Base-by-base conservation (phyloP, 2,888 invertebrate species). In the Andrena trimmerana region DNA sequence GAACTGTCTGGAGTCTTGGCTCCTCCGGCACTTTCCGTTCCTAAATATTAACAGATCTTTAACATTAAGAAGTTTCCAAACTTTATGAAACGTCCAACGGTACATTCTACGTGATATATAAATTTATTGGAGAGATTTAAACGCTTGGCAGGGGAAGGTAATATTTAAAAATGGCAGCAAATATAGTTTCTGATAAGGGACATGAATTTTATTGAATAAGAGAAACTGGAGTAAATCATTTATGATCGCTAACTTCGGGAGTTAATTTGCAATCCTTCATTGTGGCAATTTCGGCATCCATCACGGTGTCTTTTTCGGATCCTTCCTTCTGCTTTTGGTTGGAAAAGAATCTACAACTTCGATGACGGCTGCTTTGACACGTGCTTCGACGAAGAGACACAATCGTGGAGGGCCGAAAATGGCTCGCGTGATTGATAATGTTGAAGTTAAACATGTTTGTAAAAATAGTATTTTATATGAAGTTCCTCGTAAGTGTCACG, bases 1-100 rank as follows among this genome's bases (percentile, higher is more conserved):
- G 90, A 36, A 93, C 86, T n/a, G 67, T 85, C 59, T 92, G 92
- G 0, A 88, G 36, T 5, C 66, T 83, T 1, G 90, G 85, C 6
- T 5, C 24, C 2, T 7, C 3, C 2, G 48, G 13, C 7, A 0
- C 0, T 20, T 24, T 24, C 36, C 65, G 36, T 3, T 69, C 33
- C 67, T 57, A 50, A 59, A 42, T 31, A 20, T 42, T 33, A 31
- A 69, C 6, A 13, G 20, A 50, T 29, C 1, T 27, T 24, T 29
- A 16, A n/a, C 29, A 6, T 50, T 66, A 31, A 8, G 13, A 27
- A 27, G 3, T n/a, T 66, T 50, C n/a, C n/a, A 20, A 20, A 7
- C n/a, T 33, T 6, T 6, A 20, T 13, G 10, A 20, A 20, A 5
- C 3, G 6, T 33, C 31, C 7, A 52, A 54, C 8, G 2, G 16